Conservation (phyloP, 2,888 invertebrate species). For the Emmelina monodactyla region DNA sequence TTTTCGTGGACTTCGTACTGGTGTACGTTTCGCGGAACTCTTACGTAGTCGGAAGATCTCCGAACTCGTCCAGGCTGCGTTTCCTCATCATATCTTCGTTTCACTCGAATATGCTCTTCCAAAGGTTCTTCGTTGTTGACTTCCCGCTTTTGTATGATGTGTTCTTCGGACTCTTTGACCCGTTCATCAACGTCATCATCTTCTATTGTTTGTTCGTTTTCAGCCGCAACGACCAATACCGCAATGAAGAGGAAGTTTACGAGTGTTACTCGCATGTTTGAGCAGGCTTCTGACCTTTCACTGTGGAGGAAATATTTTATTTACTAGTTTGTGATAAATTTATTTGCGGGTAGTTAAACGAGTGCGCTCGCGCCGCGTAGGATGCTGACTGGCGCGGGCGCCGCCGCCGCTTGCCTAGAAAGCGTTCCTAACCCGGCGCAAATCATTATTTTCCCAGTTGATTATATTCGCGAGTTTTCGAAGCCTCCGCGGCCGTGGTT, state of each 20-base stretch:
- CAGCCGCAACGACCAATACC: conserved; percentile 26
- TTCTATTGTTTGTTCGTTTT: conserved; percentile 37
- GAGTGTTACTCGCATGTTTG: background rate
- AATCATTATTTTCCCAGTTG: conserved; percentile 31
- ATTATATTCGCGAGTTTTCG: conserved; percentile 44
- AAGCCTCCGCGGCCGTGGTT: conserved; percentile 45
- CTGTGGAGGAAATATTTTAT: background rate
- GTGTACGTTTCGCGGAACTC: conserved; percentile 38
- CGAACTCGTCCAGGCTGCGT: conserved; percentile 16
- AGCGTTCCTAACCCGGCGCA: conserved; percentile 37
- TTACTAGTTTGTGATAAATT: no score
- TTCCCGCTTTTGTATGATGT: conserved; percentile 27
- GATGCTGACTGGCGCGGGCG: background rate
- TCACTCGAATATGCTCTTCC: conserved; percentile 38
- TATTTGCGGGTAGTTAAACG: background rate
- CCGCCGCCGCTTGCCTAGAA: conserved; percentile 30
- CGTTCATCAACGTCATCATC: conserved; percentile 21
- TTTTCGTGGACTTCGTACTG: conserved; percentile 53
- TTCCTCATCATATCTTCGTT: conserved; percentile 19
- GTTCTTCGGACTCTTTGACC: conserved; percentile 27
- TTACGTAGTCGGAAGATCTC: conserved; percentile 25
- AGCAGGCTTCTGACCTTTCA: background rate
- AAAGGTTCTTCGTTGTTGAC: conserved; percentile 29
- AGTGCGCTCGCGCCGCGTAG: conserved; percentile 2
- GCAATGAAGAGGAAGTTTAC: background rate